Base-by-base conservation (phyloP, 2,113 vertebrate genomes). In the Saiga tatarica region DNA sequence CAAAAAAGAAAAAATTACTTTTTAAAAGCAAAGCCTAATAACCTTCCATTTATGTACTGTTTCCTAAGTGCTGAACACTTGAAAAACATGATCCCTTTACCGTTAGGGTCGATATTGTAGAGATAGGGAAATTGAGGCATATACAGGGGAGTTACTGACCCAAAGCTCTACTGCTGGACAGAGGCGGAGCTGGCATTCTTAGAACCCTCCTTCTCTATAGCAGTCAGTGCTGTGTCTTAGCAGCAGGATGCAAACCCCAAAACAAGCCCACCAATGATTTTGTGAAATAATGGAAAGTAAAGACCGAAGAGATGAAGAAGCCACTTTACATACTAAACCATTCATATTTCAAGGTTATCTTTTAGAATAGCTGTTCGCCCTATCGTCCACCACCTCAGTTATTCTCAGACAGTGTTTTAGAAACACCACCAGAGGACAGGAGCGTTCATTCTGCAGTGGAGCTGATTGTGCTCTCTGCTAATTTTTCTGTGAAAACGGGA, bases 201-300 rank as follows among this genome's bases (percentile, higher is more conserved):
- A 84, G 47, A 13, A 17, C 11, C 33, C 0, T 39, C 42, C 36
- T n/a, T 93, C 15, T 7, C 1, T 74, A 6, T 0, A 1, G 7
- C 52, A 53, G 1, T 4, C 2, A 7, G 13, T 1, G 1, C 42
- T 87, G 11, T 33, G 3, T 39, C 36, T 64, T 64, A 30, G 23
- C 3, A 60, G 14, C 6, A 36, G 47, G 33, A 9, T 15, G 19
- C 19, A 82, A n/a, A 83, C 15, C 7, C 53, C 78, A 28, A 33
- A 86, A 57, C 8, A 55, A 1, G 10, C 67, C 11, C 7, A 6
- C 7, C 30, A n/a, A 23, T 5, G 5, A 64, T 13, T 13, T 4
- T 64, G 36, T 53, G 21, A 57, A 84, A 81, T 39, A 21, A 33
- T 50, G 19, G 42, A 6, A 33, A 71, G 21, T 30, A 6, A 60